phyloP scores from a whole-genome alignment of 92 coral and sea anemone species.

The Parazoanthus swiftii region DNA sequence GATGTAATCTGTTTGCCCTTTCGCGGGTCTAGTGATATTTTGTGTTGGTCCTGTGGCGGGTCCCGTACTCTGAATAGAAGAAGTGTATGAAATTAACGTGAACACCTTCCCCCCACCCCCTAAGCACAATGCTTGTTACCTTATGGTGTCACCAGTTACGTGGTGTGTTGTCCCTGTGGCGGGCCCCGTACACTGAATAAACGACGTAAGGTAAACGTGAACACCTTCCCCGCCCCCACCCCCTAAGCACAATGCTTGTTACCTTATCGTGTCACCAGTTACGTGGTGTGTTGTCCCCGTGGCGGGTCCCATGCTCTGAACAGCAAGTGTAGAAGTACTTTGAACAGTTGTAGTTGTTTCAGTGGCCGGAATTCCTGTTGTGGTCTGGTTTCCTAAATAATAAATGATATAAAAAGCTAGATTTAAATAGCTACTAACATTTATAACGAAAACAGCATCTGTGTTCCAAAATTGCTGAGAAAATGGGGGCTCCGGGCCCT shows the following conservation, averaged over 20 bases:
- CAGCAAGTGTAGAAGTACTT: neutral
- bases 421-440: neutral
- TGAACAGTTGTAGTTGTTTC: neutral
- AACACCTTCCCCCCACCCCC: too few relatives aligned
- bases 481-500: too few relatives aligned
- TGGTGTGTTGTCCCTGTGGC: neutral
- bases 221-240: too few relatives aligned
- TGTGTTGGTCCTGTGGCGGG: neutral
- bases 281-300: neutral
- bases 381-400: neutral
- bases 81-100: too few relatives aligned
- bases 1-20: too few relatives aligned
- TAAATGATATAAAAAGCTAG: too few relatives aligned
- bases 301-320: neutral
- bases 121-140: neutral
- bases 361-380: conserved; percentile 1
- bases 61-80: neutral
- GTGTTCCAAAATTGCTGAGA: too few relatives aligned
- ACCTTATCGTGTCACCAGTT: neutral
- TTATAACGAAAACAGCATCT: neutral
- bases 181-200: neutral
- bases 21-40: too few relatives aligned
- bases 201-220: neutral
- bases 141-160: neutral
- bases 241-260: neutral